Base-by-base conservation (phyloP, 2,888 invertebrate genomes). In the Zaprionus obscuricornis region DNA sequence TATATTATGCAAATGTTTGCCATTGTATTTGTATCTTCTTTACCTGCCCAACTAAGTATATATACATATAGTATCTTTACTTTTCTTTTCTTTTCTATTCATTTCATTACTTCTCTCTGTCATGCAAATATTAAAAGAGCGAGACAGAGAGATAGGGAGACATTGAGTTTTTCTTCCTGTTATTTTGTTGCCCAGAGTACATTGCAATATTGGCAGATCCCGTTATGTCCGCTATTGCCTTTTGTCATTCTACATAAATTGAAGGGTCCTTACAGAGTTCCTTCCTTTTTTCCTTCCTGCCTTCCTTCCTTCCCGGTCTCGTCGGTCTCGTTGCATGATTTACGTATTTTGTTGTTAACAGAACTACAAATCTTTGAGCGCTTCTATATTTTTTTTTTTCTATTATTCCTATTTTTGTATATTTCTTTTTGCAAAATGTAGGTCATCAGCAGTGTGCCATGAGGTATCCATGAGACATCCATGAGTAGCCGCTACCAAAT, bases 141-240 rank as follows among this genome's bases (percentile, higher is more conserved):
- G n/a, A n/a, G n/a, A n/a, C n/a, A n/a, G n/a, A n/a, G n/a, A n/a
- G n/a, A n/a, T n/a, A n/a, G n/a, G n/a, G n/a, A n/a, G n/a, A n/a
- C n/a, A n/a, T n/a, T n/a, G n/a, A n/a, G n/a, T n/a, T n/a, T n/a
- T n/a, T n/a, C n/a, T n/a, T n/a, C n/a, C n/a, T n/a, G n/a, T n/a
- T n/a, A n/a, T n/a, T n/a, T n/a, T n/a, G n/a, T n/a, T n/a, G n/a
- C n/a, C n/a, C n/a, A n/a, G 37, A 50, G 36, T 27, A 55, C 65
- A 75, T 63, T 77, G 81, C 83, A 77, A 68, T 83, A 83, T 68
- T 59, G 76, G 63, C 66, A 79, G 67, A 64, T 75, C 59, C 62
- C n/a, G 79, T 63, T 66, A 33, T 71, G 70, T 65, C 45, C 54
- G 33, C 37, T 52, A 54, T 52, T 47, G 66, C 47, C 45, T 34